Evolutionary conservation across 2,797 vertebrate genomes (phyloP).

Genomic region (Carduelis carduelis): DNA sequence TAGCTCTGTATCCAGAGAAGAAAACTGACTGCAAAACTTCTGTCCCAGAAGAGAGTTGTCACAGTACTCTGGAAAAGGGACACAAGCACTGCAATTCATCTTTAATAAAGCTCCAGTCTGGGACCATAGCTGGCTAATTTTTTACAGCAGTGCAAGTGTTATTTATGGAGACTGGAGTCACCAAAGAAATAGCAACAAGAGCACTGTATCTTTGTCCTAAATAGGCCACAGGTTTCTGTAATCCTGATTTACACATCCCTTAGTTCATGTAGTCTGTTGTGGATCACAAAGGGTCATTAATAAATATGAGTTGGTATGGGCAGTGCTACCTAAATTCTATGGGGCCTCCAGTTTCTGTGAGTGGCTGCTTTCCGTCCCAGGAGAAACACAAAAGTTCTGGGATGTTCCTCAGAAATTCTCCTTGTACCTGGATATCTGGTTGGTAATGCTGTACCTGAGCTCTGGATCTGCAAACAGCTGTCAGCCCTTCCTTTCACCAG

Average conservation of each 20-base stretch:
- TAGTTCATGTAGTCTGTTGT: background rate
- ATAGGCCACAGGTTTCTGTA: background rate
- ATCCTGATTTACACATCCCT: background rate
- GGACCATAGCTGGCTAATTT: background rate
- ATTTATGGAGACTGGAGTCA: background rate
- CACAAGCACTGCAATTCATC: fast-evolving
- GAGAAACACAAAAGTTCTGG: background rate
- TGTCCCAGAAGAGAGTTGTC: background rate
- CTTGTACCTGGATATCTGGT: background rate
- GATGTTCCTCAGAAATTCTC: background rate
- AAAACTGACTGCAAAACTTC: background rate
- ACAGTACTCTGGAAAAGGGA: background rate
- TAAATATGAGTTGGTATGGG: background rate
- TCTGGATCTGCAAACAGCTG: background rate
- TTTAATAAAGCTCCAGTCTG: background rate
- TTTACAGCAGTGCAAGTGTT: background rate
- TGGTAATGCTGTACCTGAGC: background rate
- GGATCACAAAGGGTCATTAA: background rate
- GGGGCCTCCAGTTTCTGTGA: background rate
- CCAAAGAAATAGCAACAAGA: background rate
- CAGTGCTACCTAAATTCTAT: background rate
- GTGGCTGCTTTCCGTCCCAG: background rate
- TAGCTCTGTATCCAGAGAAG: background rate
- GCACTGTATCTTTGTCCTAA: background rate
- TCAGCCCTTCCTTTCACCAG: background rate